These are phyloP conservation scores for Rhaphigaster nebulosa DNA, from an alignment of 2,888 invertebrate genomes.

Conservation along the genomic window DNA sequence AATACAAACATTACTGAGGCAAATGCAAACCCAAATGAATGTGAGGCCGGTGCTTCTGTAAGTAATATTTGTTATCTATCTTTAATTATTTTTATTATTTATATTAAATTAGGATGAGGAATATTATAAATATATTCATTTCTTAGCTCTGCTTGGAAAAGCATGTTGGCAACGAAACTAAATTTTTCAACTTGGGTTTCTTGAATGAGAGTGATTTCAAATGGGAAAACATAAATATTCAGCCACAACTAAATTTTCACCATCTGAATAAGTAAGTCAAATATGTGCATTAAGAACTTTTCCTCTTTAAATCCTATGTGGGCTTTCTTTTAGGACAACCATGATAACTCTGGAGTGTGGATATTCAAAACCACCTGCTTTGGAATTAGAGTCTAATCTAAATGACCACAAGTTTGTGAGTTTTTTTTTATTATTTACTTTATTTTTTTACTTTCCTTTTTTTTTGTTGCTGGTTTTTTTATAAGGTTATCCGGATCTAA, in stretches of 20 bases:
- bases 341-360: neutral
- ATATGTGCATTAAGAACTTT: neutral
- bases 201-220: neutral
- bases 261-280: neutral
- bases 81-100: neutral
- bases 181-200: neutral
- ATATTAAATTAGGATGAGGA: neutral
- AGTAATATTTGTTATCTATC: neutral
- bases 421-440: neutral
- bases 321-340: neutral
- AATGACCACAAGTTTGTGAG: neutral
- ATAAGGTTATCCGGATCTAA: too few species aligned
- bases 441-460: neutral
- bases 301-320: neutral
- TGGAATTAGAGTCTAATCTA: neutral
- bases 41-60: slow-evolving; percentile 26
- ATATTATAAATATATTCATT: neutral
- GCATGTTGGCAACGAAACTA: neutral
- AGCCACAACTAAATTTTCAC: neutral
- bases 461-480: too few species aligned
- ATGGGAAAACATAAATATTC: neutral
- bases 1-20: neutral
- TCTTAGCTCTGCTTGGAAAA: slow-evolving; percentile 36
- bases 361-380: neutral
- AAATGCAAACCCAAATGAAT: slow-evolving; percentile 32